A percentile compares a stretch with the other conserved stretches of the same genome.
phyloP scores from a whole-genome alignment of 2,797 vertebrate species.

The Chelon labrosus region DNA sequence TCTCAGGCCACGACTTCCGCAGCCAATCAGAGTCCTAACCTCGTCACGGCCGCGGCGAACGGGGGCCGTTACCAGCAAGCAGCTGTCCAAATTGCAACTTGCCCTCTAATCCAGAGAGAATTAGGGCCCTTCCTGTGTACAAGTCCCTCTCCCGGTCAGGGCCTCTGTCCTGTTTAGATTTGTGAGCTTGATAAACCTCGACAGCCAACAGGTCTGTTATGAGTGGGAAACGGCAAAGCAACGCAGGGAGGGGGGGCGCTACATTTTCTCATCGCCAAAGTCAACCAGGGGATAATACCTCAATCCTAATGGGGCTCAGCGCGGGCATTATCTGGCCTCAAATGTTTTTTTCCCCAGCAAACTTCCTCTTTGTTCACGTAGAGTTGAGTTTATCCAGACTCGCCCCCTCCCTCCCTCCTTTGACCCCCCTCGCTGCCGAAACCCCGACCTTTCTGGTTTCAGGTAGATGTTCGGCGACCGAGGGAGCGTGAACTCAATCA shows the following conservation, averaged over 20 bases:
- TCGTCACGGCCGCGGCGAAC: no score
- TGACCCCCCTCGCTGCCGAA: not conserved
- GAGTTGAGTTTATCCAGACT: constrained; percentile 79
- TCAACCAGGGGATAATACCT: constrained; percentile 85
- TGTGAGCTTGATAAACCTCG: constrained; percentile 84
- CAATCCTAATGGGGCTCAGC: constrained; percentile 83
- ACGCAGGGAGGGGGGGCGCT: constrained; percentile 7
- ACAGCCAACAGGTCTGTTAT: constrained; percentile 87
- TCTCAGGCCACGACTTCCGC: no score
- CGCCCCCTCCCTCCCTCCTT: constrained; percentile 1
- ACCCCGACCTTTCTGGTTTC: constrained; percentile 68
- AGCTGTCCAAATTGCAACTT: constrained; percentile 83
- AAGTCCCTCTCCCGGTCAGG: constrained; percentile 74
- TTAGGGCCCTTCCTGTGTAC: constrained; percentile 84
- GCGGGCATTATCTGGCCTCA: constrained; percentile 79
- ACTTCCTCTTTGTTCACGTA: constrained; percentile 82
- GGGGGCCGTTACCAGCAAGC: constrained; percentile 58
- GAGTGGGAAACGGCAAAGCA: constrained; percentile 81
- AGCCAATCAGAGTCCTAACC: no score
- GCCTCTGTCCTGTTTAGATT: constrained; percentile 85
- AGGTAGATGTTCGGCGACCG: constrained; percentile 67
- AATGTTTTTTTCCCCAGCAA: constrained; percentile 53
- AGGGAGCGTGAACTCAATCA: constrained; percentile 59
- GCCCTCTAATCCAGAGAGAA: constrained; percentile 82
- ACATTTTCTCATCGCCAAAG: constrained; percentile 84